phyloP scores from a whole-genome alignment of 1,140 invertebrate species.

The Ips nitidus region DNA sequence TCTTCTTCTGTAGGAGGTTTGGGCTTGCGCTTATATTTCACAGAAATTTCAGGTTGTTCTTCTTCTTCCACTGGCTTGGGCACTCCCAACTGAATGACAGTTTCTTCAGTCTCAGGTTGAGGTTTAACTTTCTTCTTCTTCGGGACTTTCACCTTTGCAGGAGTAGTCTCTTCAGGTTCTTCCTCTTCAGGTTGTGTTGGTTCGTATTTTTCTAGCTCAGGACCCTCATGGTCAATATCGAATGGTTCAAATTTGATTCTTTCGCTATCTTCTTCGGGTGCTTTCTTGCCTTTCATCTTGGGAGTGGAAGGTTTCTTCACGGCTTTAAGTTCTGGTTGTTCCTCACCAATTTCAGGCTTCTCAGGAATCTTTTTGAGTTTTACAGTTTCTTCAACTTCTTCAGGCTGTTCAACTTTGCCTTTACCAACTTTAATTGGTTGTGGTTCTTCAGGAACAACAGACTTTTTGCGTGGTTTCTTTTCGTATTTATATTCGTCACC shows the following conservation, averaged over 20 bases:
- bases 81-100: conserved; percentile 36
- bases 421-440: conserved; percentile 55
- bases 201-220: conserved; percentile 40
- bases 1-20: conserved; percentile 57
- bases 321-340: conserved; percentile 41
- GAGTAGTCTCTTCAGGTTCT: conserved; percentile 33
- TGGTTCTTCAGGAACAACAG: conserved; percentile 48
- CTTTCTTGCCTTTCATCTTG: conserved; percentile 54
- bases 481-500: conserved; percentile 47
- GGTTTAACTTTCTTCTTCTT: conserved; percentile 43
- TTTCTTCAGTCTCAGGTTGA: conserved; percentile 42
- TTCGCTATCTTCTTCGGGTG: conserved; percentile 46
- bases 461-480: conserved; percentile 46
- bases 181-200: conserved; percentile 39
- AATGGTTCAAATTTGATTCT: conserved; percentile 46
- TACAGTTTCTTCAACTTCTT: conserved; percentile 38
- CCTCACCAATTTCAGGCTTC: conserved; percentile 4
- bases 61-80: conserved; percentile 43
- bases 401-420: conserved; percentile 54
- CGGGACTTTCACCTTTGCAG: conserved; percentile 40
- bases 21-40: conserved; percentile 58
- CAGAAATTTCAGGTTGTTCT: conserved; percentile 45
- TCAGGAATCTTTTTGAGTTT: conserved; percentile 44
- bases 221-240: conserved; percentile 42
- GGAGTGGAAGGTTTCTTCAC: conserved; percentile 56